Base-by-base conservation (phyloP, 1,140 invertebrate species). In the Pectinophora gossypiella region DNA sequence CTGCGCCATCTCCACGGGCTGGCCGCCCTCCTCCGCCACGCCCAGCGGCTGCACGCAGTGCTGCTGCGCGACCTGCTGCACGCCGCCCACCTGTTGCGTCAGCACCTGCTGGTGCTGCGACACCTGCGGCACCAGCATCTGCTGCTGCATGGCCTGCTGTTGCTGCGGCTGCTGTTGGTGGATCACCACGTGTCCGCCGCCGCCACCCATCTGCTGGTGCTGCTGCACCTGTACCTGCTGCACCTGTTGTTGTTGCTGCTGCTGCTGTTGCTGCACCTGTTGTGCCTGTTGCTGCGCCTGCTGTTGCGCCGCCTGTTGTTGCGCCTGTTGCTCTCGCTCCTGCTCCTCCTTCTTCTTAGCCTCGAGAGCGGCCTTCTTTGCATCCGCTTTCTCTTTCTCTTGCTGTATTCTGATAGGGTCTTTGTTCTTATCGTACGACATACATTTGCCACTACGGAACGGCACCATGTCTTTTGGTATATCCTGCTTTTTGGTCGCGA, bases 401-500 rank as follows among this genome's bases (percentile, higher is more conserved):
- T 85, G 80, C 42, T 89, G 85, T 61, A 84, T 72, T 63, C 83
- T 76, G 44, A 82, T 56, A 20, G 88, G 86, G 59, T 89, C 88
- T 46, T 88, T 88, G 50, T 89, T 89, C 56, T 87, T 86, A 50
- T 85, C 81, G 49, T 77, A 89, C 15, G 72, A 60, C 89, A 84
- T 89, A 64, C 74, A 86, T 51, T 83, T 82, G 51, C 81, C 89
- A 66, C 76, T 87, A 50, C 79, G 83, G 81, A 85, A 89, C 47
- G 71, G 89, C 44, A 82, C 88, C 84, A 80, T 70, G 5, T 84
- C 85, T 58, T 88, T 88, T 44, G 88, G 87, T 23, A 23, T 10
- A 56, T 94, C 92, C 19, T 90, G 76, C 78, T 93, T 93, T 50
- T 91, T 91, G 3, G 85, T 84, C 13, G 75, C 79, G 71, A 94